Conservation (phyloP, 2,797 vertebrate genomes). For the Alosa sapidissima region DNA sequence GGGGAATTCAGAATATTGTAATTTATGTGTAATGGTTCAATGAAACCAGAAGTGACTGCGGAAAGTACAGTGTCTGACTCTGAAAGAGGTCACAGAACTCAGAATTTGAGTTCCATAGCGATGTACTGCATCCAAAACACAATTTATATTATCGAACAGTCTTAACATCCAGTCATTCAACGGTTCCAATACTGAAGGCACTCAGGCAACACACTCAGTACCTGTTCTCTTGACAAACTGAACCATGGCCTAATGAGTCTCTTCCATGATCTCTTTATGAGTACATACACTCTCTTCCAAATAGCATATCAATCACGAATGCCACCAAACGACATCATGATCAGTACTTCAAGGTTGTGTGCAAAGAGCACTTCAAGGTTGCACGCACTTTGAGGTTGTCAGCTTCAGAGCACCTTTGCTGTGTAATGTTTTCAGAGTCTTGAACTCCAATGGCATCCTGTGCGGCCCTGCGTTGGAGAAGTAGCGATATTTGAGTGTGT, state of each 20-base stretch:
- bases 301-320: not conserved
- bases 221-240: not conserved
- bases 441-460: constrained; percentile 88
- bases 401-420: constrained; percentile 84
- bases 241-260: not conserved
- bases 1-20: not conserved
- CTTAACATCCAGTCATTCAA: constrained; percentile 18
- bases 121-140: constrained; percentile 15
- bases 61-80: constrained; percentile 27
- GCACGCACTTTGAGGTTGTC: constrained; percentile 79
- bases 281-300: not conserved
- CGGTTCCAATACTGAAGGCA: constrained; percentile 38
- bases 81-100: constrained; percentile 31
- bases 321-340: constrained; percentile 20
- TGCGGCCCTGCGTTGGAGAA: constrained; percentile 84
- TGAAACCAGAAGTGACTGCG: not conserved
- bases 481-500: constrained; percentile 84
- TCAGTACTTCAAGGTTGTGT: not conserved
- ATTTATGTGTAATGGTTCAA: constrained; percentile 11
- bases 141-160: not conserved
- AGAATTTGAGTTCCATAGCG: not conserved
- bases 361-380: constrained; percentile 65
- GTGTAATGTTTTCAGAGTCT: constrained; percentile 80
- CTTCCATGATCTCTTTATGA: constrained; percentile 26
- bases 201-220: constrained; percentile 46